phyloP scores from a whole-genome alignment of 2,888 invertebrate species.

The Perithous albicinctus region DNA sequence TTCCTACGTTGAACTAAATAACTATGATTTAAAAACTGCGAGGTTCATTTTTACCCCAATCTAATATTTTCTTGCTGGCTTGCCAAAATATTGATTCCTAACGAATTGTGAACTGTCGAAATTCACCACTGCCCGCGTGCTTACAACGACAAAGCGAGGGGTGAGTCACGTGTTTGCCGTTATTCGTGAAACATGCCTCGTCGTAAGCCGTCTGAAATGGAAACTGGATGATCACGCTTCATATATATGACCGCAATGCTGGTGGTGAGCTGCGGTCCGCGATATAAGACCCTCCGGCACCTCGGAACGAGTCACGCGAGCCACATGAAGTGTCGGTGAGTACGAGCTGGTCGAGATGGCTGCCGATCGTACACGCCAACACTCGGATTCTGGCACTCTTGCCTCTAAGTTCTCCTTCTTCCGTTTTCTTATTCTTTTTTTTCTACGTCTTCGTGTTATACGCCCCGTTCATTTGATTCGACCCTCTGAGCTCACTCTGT shows the following conservation, averaged over 20 bases:
- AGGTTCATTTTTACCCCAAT: no score
- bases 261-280: conserved; percentile 46
- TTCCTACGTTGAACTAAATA: no score
- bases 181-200: conserved; percentile 24
- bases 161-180: neutral
- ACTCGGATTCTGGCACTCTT: conserved; percentile 56
- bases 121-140: neutral
- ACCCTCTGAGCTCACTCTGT: conserved; percentile 21
- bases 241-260: neutral
- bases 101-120: conserved; percentile 2
- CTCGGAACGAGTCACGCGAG: conserved; percentile 59
- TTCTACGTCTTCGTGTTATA: conserved; percentile 67
- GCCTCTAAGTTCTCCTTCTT: conserved; percentile 1
- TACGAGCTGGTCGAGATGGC: conserved; percentile 37
- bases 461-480: conserved; percentile 46
- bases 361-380: conserved; percentile 50
- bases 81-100: conserved; percentile 22
- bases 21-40: no score
- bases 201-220: conserved; percentile 63
- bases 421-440: neutral
- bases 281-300: conserved; percentile 58
- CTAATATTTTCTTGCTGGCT: neutral
- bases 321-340: conserved; percentile 56
- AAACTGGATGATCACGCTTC: conserved; percentile 67
- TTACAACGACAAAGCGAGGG: conserved; percentile 17